phyloP scores from a whole-genome alignment of 2,113 vertebrate genomes.

The Dermatemys mawii region DNA sequence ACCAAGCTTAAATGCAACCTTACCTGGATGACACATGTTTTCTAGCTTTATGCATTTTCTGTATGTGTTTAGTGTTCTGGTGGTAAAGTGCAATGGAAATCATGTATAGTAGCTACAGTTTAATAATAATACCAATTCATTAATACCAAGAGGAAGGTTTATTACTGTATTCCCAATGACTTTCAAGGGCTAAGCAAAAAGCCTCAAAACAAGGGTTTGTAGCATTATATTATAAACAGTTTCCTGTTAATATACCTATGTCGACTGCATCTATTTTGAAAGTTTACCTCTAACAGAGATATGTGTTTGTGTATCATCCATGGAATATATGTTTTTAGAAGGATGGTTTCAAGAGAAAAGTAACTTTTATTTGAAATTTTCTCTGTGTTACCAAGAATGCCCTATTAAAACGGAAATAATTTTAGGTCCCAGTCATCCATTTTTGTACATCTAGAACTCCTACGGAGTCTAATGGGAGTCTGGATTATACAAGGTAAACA shows the following conservation, averaged over 20 bases:
- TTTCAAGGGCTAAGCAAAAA: neutral
- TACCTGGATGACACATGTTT: neutral
- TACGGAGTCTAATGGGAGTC: neutral
- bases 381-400: accelerated
- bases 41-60: neutral
- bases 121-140: too few species aligned
- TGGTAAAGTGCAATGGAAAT: neutral
- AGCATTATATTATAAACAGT: neutral
- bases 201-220: accelerated
- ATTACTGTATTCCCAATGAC: neutral
- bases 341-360: neutral
- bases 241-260: neutral
- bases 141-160: neutral
- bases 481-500: neutral
- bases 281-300: neutral
- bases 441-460: neutral
- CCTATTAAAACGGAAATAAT: neutral
- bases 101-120: neutral
- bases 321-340: neutral
- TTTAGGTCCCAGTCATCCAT: neutral
- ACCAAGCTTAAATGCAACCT: neutral
- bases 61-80: neutral
- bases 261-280: neutral
- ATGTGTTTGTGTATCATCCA: neutral
- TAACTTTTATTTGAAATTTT: neutral